A percentile compares a stretch with the other conserved stretches of the same genome.
These are phyloP conservation scores for Loripinus fragilis DNA, from an alignment of 2,888 invertebrate species.

Conservation along the genomic window DNA sequence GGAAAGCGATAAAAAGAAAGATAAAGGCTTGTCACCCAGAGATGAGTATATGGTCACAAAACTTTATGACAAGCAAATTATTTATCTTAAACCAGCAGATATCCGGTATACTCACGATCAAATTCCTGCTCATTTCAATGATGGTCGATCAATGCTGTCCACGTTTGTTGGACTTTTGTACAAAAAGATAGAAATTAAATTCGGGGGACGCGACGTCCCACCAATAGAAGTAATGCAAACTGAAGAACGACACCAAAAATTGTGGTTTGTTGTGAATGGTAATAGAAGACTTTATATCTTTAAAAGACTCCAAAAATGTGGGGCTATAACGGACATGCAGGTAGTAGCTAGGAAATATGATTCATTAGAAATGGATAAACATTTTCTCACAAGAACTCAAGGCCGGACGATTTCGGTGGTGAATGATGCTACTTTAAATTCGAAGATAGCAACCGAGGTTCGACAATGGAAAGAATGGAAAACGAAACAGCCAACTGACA, in stretches of 20 bases:
- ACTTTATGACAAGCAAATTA: conserved; percentile 51
- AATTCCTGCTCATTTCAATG: conserved; percentile 56
- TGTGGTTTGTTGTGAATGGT: conserved; percentile 62
- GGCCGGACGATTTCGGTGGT: conserved; percentile 50
- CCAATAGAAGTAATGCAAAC: conserved; percentile 59
- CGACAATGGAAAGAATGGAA: conserved; percentile 57
- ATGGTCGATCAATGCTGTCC: conserved; percentile 49
- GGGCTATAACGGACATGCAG: conserved; percentile 54
- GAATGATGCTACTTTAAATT: conserved; percentile 50
- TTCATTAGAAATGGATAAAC: conserved; percentile 62
- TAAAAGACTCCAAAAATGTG: conserved; percentile 50
- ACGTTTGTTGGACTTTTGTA: conserved; percentile 53
- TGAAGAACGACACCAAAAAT: conserved; percentile 31
- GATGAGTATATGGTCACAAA: conserved; percentile 60
- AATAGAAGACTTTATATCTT: conserved; percentile 55
- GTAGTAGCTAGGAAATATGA: conserved; percentile 57
- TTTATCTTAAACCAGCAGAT: conserved; percentile 53
- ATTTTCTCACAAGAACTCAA: conserved; percentile 53
- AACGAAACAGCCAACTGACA: conserved; percentile 38
- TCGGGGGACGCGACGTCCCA: conserved; percentile 52
- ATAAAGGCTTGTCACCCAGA: conserved; percentile 51
- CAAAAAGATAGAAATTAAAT: conserved; percentile 45
- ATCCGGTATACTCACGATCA: conserved; percentile 58
- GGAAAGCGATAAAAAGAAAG: conserved; percentile 23
- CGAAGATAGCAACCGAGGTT: conserved; percentile 46